Percentiles rank a stretch among this genome's conserved stretches.
Conservation (phyloP, 2,113 vertebrate genomes). For the Proterorhinus semilunaris region DNA sequence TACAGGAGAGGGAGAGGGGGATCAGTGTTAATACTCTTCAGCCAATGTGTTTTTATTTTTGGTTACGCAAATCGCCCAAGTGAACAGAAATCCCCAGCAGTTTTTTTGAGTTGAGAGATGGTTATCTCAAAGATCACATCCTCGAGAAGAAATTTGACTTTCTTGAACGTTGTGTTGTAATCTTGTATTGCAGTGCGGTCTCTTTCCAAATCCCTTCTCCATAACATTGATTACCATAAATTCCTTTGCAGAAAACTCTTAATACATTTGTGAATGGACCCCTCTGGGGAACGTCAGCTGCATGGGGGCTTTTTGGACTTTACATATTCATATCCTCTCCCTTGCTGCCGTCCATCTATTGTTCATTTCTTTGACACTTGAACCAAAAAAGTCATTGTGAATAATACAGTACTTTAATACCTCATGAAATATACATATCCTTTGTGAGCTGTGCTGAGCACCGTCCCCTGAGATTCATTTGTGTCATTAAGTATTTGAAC, state of each 20-base stretch:
- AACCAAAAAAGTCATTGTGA: constrained; percentile 59
- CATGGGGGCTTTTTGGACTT: constrained; percentile 33
- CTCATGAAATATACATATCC: constrained; percentile 68
- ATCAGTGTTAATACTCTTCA: constrained; percentile 44
- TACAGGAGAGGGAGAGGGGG: constrained; percentile 31
- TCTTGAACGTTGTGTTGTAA: constrained; percentile 10
- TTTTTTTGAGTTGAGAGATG: constrained; percentile 43
- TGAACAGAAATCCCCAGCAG: constrained; percentile 4
- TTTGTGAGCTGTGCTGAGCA: constrained; percentile 48
- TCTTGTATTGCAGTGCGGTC: constrained; percentile 25
- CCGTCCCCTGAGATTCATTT: constrained; percentile 46
- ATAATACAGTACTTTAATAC: constrained; percentile 58
- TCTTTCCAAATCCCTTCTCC: constrained; percentile 21
- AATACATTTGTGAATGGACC: constrained; percentile 51
- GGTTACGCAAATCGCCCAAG: constrained; percentile 17
- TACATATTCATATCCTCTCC: constrained; percentile 43
- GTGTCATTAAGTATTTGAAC: constrained; percentile 18
- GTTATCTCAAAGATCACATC: constrained; percentile 30
- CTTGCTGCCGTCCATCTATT: constrained; percentile 42
- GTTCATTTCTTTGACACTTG: constrained; percentile 44
- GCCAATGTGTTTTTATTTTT: constrained; percentile 27
- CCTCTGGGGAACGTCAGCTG: constrained; percentile 33
- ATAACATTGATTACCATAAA: constrained; percentile 48
- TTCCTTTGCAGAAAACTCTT: constrained; percentile 54
- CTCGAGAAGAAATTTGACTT: constrained; percentile 26